Base-by-base conservation (phyloP, 64 coral and sea anemone genomes). In the Cladopsammia gracilis region DNA sequence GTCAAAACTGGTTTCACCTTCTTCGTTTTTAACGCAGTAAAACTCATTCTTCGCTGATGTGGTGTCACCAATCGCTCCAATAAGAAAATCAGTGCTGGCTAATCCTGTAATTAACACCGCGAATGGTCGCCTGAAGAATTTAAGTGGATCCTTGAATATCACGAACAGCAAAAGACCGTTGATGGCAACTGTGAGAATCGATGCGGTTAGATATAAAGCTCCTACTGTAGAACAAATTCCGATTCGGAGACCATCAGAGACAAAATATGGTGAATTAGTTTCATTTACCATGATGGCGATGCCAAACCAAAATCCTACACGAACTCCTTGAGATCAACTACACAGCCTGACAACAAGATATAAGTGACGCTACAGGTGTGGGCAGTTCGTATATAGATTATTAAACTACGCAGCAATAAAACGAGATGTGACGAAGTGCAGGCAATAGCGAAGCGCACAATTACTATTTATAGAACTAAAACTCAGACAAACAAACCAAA, bases 151-250 rank as follows among this genome's bases (percentile, higher is more conserved):
- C 19, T 83, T 91, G 25, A 61, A 91, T 18, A 91, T 64, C 11
- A 92, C 90, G 76, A 76, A 86, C 5, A 92, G 68, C 12, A 92
- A 73, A 15, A 92, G 65, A 7, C 90, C 70, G 22, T 92, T 92
- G 0, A 49, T 49, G 8, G 14, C 18, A 7, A 75, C 11, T 19
- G 72, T 75, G 43, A 75, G 18, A 75, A 49, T 49, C 43, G 72
- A 75, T 18, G 72, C 72, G 46, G 20, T 4, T 75, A 51, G 18
- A 49, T 75, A 75, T 2, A 75, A 46, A n/a, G 72, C 44, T 19
- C 14, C 72, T 7, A 75, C 45, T 49, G 46, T 48, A 75, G 43
- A 75, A 75, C 72, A 75, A 3, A 75, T 43, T 7, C 72, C 46
- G 14, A 49, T 48, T 47, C 72, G 72, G 8, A 75, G 20, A 15